phyloP scores from a whole-genome alignment of 2,113 vertebrate species.

The Pseudonaja textilis region DNA sequence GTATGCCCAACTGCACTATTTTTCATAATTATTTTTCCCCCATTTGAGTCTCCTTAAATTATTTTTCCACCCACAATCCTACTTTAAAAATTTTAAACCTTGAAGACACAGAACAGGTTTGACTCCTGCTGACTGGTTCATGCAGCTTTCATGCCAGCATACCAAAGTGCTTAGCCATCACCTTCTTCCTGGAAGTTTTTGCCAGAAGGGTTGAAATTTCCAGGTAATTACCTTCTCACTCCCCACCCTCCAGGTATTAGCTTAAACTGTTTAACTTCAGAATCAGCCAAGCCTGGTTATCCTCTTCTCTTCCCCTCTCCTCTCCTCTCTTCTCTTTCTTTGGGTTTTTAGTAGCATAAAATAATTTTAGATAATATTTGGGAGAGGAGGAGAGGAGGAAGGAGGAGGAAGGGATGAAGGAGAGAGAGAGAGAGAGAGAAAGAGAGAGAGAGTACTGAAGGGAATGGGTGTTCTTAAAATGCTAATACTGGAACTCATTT shows the following conservation, averaged over 20 bases:
- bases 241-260: background rate
- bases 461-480: background rate
- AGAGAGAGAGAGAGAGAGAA: background rate
- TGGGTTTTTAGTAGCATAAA: background rate
- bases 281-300: background rate
- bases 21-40: background rate
- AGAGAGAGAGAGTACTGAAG: background rate
- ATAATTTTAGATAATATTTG: background rate
- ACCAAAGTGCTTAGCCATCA: background rate
- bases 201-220: background rate
- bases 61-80: background rate
- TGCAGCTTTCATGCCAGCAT: background rate
- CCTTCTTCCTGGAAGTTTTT: background rate
- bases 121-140: background rate
- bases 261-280: background rate
- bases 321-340: background rate
- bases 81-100: background rate
- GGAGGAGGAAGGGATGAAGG: too few relatives aligned
- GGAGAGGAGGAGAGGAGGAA: background rate
- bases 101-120: background rate
- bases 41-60: background rate
- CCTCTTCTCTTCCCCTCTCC: background rate
- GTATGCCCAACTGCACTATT: background rate
- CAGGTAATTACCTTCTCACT: background rate
- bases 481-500: background rate